Evolutionary conservation across 2,797 vertebrate genomes (phyloP), one percentile per base, ranked within the genome.

Genomic region (Otolemur crassicaudatus): DNA sequence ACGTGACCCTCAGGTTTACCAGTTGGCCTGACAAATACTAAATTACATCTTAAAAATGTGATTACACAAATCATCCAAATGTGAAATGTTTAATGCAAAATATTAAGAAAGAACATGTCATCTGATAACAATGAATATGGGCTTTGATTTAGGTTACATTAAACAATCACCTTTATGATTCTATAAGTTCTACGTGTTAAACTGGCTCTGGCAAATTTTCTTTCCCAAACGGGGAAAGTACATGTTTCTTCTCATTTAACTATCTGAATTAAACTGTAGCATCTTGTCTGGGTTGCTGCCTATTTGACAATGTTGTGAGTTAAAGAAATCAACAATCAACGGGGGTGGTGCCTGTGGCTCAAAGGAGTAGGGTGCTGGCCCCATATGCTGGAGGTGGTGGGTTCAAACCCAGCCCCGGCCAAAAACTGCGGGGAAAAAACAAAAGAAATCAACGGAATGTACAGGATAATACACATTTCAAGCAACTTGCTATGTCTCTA

Each of bases 1-100:
- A 25, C 14, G 72, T 5, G 5, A 87, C 40, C 11, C 43, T 76
- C n/a, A 70, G 73, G 16, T 79, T 96, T 43, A 69, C 4, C 49
- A 56, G 19, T 3, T 84, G 25, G 46, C 9, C 22, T 0, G 0
- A 46, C 79, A 94, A 91, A 67, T 46, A 70, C 14, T 70, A 86
- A 95, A 95, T 94, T 79, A 67, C 31, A 46, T 86, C 14, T 53
- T 83, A 60, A 94, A 94, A 73, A 91, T 85, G 19, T 93, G 46
- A 93, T 89, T 75, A 84, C 22, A 83, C 34, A 94, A 93, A 49
- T 95, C 93, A 87, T 46, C 3, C 0, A 8, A 29, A 43, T 40
- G 7, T 76, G 87, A 76, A 89, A 86, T 37, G 7, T 76, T 93
- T 58, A 73, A 77, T 79, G 43, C 27, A 87, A 86, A 96, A 90